Percentiles rank a stretch among this genome's conserved stretches.
These are phyloP conservation scores for Synanthedon andrenaeformis DNA, from an alignment of 2,888 invertebrate species.

Conservation along the genomic window DNA sequence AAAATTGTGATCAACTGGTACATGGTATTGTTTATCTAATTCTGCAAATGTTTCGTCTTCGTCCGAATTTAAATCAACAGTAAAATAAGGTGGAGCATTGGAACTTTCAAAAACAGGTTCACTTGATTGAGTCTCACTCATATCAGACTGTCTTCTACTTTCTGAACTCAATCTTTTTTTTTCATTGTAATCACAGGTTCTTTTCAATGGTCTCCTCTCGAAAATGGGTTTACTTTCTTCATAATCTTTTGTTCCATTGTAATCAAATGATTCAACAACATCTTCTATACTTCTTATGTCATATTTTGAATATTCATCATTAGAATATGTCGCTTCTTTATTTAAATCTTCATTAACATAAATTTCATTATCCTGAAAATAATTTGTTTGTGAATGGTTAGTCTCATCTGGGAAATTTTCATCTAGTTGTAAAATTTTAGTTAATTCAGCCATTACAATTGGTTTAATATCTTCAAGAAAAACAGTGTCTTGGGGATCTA, in stretches of 20 bases:
- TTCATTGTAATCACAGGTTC: conserved; percentile 16
- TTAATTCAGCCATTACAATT: conserved; percentile 70
- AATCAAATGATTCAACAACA: neutral
- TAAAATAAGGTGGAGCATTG: conserved; percentile 34
- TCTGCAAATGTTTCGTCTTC: conserved; percentile 60
- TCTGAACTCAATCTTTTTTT: conserved; percentile 6
- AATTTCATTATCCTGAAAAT: conserved; percentile 11
- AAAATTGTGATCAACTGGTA: conserved; percentile 56
- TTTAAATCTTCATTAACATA: conserved; percentile 14
- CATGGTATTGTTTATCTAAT: conserved; percentile 59
- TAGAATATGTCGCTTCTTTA: neutral
- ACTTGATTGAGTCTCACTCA: conserved; percentile 18
- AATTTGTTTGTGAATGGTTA: conserved; percentile 4
- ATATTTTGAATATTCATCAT: neutral
- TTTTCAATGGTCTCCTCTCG: conserved; percentile 26
- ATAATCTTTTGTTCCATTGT: neutral
- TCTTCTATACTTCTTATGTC: neutral
- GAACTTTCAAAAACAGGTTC: conserved; percentile 11
- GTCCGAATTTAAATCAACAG: conserved; percentile 29
- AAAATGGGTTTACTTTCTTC: conserved; percentile 21
- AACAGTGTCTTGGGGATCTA: conserved; percentile 70
- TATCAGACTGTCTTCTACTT: conserved; percentile 10
- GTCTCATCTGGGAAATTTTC: conserved; percentile 12
- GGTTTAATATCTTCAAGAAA: conserved; percentile 71
- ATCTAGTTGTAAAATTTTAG: conserved; percentile 63